Evolutionary conservation across 2,888 invertebrate genomes (phyloP).

Genomic region (Eustalomyia histrio): DNA sequence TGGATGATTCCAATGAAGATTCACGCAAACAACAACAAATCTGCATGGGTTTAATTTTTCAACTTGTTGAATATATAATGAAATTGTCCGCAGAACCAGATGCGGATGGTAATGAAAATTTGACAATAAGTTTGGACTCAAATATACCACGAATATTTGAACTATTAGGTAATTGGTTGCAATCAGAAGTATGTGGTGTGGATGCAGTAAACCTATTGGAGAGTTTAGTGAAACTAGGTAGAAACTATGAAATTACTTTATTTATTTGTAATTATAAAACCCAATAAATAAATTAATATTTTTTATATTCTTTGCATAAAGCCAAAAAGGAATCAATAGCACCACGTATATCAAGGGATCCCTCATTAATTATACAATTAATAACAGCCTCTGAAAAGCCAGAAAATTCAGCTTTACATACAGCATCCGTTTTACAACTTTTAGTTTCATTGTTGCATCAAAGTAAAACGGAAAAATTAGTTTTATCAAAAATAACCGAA

Average conservation of each 20-base stretch:
- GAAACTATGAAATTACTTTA: background rate
- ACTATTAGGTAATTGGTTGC: conserved; percentile 73
- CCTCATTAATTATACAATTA: conserved; percentile 71
- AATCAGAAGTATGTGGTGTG: conserved; percentile 73
- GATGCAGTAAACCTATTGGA: conserved; percentile 74
- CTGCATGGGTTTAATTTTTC: conserved; percentile 74
- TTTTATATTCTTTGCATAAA: conserved; percentile 36
- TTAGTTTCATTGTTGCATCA: conserved; percentile 73
- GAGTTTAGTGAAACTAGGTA: conserved; percentile 71
- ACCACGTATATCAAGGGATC: conserved; percentile 72
- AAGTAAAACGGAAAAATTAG: conserved; percentile 75
- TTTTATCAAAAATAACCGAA: conserved; percentile 76
- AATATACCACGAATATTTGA: conserved; percentile 74
- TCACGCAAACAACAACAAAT: conserved; percentile 73
- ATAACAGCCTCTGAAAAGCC: conserved; percentile 72
- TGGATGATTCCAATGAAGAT: conserved; percentile 75
- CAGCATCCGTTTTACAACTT: conserved; percentile 73
- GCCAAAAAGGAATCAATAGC: conserved; percentile 68
- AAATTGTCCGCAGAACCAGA: conserved; percentile 69
- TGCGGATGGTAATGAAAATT: conserved; percentile 68
- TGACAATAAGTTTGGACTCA: conserved; percentile 73
- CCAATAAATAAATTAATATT: too few species aligned
- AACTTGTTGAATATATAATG: conserved; percentile 73
- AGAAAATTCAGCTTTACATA: conserved; percentile 71
- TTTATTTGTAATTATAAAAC: too few species aligned